Evolutionary conservation across 2,888 invertebrate genomes (phyloP).

Genomic region (Odontomyia ornata): DNA sequence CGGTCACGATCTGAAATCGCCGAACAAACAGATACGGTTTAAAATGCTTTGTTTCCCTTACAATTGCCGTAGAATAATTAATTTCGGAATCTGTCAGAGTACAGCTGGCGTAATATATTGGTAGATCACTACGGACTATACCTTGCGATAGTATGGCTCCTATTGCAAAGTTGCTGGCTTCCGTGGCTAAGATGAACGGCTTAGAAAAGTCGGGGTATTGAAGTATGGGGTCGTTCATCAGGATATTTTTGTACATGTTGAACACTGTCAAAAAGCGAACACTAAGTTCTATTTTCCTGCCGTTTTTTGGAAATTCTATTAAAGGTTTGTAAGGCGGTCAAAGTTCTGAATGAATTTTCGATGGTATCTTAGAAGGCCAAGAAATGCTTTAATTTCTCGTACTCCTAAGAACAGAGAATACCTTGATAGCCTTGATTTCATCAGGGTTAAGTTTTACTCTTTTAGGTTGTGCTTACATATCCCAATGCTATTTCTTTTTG

Average conservation of each 20-base stretch:
- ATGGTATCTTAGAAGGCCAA: too few species aligned
- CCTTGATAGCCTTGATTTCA: background rate
- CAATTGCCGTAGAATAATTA: too few species aligned
- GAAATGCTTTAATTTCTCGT: too few species aligned
- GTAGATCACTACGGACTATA: background rate
- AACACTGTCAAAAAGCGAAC: background rate
- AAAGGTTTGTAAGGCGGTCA: too few species aligned
- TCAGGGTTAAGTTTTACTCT: background rate
- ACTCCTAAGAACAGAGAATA: background rate
- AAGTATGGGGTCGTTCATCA: background rate
- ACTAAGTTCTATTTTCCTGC: background rate
- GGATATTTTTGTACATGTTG: background rate
- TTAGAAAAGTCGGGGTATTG: background rate
- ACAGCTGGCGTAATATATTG: too few species aligned
- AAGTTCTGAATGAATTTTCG: too few species aligned
- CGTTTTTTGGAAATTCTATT: background rate
- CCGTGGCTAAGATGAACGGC: background rate
- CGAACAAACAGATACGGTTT: too few species aligned
- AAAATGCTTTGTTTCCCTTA: too few species aligned
- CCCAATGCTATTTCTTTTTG: too few species aligned
- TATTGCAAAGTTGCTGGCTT: background rate
- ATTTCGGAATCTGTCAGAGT: too few species aligned
- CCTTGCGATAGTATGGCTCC: background rate
- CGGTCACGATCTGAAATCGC: too few species aligned
- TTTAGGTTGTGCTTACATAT: too few species aligned